A percentile compares a stretch with the other conserved stretches of the same genome.
phyloP scores from a whole-genome alignment of 30 jellyfish, hydroid and myxozoan genomes.

The Cassiopea andromeda region DNA sequence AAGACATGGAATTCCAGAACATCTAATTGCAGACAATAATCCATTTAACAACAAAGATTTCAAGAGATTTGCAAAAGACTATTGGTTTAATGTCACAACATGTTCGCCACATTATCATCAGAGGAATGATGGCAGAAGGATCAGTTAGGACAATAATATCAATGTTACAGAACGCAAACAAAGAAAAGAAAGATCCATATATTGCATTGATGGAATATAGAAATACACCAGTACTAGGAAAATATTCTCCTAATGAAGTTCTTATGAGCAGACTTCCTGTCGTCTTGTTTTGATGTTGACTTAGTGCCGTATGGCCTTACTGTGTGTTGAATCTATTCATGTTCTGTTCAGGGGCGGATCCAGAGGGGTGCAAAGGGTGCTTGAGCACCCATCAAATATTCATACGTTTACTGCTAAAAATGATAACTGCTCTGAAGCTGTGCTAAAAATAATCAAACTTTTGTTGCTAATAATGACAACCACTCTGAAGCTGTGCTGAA shows the following conservation, averaged over 20 bases:
- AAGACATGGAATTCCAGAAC: conserved; percentile 47
- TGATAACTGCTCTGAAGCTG: too few relatives aligned
- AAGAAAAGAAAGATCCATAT: too few relatives aligned
- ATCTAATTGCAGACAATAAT: neutral
- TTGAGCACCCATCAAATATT: too few relatives aligned
- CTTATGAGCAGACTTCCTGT: neutral
- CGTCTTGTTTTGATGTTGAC: neutral
- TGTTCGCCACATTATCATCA: conserved; percentile 44
- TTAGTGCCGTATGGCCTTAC: neutral
- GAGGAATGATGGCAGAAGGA: neutral
- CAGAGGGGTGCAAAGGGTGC: too few relatives aligned
- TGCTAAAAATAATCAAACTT: too few relatives aligned
- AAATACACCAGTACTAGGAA: too few relatives aligned
- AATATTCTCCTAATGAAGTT: too few relatives aligned
- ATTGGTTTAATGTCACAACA: conserved; percentile 27
- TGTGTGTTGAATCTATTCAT: neutral
- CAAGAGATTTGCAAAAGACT: conserved; percentile 11
- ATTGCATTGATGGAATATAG: too few relatives aligned
- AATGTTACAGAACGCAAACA: conserved; percentile 6
- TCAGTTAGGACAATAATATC: neutral
- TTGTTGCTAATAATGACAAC: too few relatives aligned
- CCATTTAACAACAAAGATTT: conserved; percentile 45
- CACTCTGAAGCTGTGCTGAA: too few relatives aligned
- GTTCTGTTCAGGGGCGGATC: neutral
- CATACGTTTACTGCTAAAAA: too few relatives aligned